phyloP scores from a whole-genome alignment of 2,113 vertebrate genomes.

The Stigmatopora argus region DNA sequence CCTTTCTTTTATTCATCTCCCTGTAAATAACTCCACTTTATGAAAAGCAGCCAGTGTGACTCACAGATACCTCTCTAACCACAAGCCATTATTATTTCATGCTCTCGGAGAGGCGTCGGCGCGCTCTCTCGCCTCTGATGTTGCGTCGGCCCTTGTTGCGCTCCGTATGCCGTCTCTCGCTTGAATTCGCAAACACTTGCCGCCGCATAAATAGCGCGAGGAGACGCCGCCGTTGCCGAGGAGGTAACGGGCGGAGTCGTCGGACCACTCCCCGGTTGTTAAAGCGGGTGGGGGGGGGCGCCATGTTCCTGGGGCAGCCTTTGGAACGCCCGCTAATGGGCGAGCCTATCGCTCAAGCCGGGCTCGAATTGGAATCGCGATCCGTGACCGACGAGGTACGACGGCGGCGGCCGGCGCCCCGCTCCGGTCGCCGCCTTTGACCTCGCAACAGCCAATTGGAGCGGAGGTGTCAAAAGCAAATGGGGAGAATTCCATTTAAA shows the following conservation, averaged over 20 bases:
- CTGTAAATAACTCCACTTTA: constrained; percentile 79
- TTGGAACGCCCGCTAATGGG: constrained; percentile 68
- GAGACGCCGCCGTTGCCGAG: constrained; percentile 63
- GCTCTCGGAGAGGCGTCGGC: constrained; percentile 72
- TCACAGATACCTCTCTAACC: constrained; percentile 74
- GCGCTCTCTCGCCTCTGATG: constrained; percentile 75
- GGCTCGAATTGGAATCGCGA: constrained; percentile 66
- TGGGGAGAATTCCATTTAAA: neutral
- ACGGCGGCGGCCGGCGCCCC: constrained; percentile 34
- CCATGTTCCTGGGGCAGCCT: constrained; percentile 55
- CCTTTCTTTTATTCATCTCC: constrained; percentile 77
- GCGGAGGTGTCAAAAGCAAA: constrained; percentile 36
- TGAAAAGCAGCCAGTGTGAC: constrained; percentile 77
- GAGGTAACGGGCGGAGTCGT: constrained; percentile 66
- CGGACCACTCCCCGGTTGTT: constrained; percentile 61
- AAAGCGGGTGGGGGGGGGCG: constrained; percentile 5
- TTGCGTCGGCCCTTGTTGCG: constrained; percentile 74
- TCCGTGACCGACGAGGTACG: constrained; percentile 69
- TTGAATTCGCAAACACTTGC: constrained; percentile 78
- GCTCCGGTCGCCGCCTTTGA: constrained; percentile 56
- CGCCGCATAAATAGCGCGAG: constrained; percentile 70
- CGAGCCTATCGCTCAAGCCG: constrained; percentile 66
- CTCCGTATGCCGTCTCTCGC: constrained; percentile 67
- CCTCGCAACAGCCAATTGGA: constrained; percentile 44
- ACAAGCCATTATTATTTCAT: constrained; percentile 79